Base-by-base conservation (phyloP, 2,113 vertebrate species). In the Zapornia atra region DNA sequence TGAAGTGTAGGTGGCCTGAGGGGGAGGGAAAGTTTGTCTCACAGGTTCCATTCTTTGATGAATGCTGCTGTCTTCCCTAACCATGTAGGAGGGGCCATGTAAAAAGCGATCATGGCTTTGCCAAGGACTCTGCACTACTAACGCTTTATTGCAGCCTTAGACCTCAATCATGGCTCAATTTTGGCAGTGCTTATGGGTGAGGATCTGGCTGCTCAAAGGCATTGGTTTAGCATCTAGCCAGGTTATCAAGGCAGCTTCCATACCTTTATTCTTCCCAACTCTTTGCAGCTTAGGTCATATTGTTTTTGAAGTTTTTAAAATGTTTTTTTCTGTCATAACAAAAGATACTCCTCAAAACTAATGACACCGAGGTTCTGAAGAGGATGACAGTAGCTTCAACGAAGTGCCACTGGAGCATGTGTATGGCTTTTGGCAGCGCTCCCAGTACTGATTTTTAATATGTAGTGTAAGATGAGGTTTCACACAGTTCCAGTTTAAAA, bases 1-100 rank as follows among this genome's bases (percentile, higher is more conserved):
- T 54, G 15, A 51, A 60, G 18, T 24, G 9, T 26, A 44, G 20
- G 12, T 36, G 28, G 1, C 68, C 24, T 44, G 75, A 73, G 10
- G 3, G 33, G 25, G 16, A 57, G 5, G 34, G 29, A 44, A 50
- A 11, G n/a, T 46, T 56, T n/a, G 1, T 64, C 6, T 60, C 24
- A 60, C 3, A 10, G 11, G 28, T 34, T 50, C n/a, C 18, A 21
- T 36, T 10, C 38, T 64, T 53, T n/a, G 46, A 15, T 25, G 20
- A 84, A 65, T 40, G 7, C 3, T 54, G 66, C 44, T 65, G 11
- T 31, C 13, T 68, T 15, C 34, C 22, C 20, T 54, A 8, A 25
- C 6, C 2, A 5, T 4, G 15, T 15, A 9, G 0, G 2, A 71
- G 6, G 8, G 59, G n/a, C 29, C 0, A 0, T 70, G 57, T 34